These are phyloP conservation scores for Isichthys henryi DNA, from an alignment of 2,113 vertebrate genomes.

Conservation along the genomic window DNA sequence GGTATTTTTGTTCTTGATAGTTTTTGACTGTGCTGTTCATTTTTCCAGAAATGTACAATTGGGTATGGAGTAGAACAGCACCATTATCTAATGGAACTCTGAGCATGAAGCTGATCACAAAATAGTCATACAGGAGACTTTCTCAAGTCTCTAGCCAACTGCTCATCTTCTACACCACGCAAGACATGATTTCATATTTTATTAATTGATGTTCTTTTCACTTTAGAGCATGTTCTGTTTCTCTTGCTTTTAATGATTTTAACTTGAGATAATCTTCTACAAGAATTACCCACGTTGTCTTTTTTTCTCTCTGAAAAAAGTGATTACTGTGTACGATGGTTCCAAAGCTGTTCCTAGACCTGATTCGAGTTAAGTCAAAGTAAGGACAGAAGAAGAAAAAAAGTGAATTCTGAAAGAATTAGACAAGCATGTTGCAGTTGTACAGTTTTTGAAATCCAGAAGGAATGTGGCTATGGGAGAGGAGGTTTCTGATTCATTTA, in stretches of 20 bases:
- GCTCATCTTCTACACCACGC: background rate
- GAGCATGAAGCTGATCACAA: background rate
- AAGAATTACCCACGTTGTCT: background rate
- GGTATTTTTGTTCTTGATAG: background rate
- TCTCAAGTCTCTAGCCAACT: background rate
- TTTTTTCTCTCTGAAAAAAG: background rate
- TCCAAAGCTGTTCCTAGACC: too few species aligned
- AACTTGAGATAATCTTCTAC: background rate
- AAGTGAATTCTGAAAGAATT: background rate
- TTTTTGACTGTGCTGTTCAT: constrained; percentile 2
- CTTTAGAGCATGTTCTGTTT: background rate
- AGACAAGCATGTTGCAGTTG: background rate
- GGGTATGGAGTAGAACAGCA: constrained; percentile 14
- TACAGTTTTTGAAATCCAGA: background rate
- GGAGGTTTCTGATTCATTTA: background rate
- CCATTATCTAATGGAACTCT: constrained; percentile 21
- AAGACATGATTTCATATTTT: background rate
- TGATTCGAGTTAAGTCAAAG: background rate
- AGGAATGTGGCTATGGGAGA: background rate
- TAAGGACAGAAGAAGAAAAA: background rate
- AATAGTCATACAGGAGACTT: background rate
- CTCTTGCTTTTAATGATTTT: background rate
- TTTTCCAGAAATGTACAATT: constrained; percentile 24
- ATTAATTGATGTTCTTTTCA: background rate
- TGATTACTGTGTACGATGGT: too few species aligned